Evolutionary conservation across 92 coral and sea anemone genomes (phyloP).

Genomic region (Pocillopora grandis): DNA sequence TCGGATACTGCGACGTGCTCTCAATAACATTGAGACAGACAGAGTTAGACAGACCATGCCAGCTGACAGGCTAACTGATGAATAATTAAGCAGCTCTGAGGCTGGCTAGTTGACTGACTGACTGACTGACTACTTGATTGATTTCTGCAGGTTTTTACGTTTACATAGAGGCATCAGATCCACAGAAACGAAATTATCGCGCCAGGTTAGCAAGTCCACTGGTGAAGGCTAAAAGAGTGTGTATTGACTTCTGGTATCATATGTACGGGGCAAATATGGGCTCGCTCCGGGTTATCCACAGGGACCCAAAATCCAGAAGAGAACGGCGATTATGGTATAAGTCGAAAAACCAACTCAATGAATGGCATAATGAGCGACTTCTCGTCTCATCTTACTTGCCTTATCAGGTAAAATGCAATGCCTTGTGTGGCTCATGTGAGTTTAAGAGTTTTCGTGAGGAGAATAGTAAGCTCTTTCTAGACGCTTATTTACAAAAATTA

Average conservation of each 20-base stretch:
- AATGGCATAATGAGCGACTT: conserved; percentile 61
- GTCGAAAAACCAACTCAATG: conserved; percentile 59
- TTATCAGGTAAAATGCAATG: conserved; percentile 42
- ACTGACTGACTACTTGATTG: neutral
- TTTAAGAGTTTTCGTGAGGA: too few species aligned
- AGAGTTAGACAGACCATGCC: too few species aligned
- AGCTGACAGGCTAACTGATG: too few species aligned
- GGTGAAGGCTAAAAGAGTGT: conserved; percentile 47
- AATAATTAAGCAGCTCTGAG: neutral
- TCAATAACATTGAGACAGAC: too few species aligned
- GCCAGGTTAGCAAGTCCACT: conserved; percentile 72
- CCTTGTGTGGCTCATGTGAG: neutral
- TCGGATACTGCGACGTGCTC: too few species aligned
- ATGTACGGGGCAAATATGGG: conserved; percentile 79
- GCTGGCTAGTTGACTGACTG: neutral
- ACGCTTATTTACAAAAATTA: too few species aligned
- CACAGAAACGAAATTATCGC: conserved; percentile 50
- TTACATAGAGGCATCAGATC: conserved; percentile 80
- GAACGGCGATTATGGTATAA: conserved; percentile 59
- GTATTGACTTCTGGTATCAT: conserved; percentile 75
- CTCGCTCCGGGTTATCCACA: conserved; percentile 52
- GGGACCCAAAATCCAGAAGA: conserved; percentile 37
- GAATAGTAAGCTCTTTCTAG: too few species aligned
- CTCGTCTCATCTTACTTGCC: conserved; percentile 40
- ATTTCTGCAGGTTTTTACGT: conserved; percentile 61